phyloP scores from a whole-genome alignment of 2,888 invertebrate genomes.

The Drosophila testacea region DNA sequence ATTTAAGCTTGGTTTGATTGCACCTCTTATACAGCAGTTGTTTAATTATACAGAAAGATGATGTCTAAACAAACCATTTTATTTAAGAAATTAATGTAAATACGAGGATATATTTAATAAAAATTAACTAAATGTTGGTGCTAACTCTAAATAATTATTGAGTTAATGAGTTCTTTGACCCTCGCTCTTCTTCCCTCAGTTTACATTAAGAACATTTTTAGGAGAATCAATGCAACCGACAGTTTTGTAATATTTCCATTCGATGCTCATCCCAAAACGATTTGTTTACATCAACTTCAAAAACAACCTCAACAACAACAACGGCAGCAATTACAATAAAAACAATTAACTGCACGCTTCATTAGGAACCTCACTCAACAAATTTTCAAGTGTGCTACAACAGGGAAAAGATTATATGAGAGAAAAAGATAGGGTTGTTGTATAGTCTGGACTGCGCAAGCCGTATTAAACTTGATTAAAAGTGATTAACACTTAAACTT shows the following conservation, averaged over 20 bases:
- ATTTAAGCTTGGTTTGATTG: constrained; percentile 51
- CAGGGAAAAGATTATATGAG: constrained; percentile 6
- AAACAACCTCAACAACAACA: constrained; percentile 31
- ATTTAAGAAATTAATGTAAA: too few relatives aligned
- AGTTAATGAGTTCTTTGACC: constrained; percentile 65
- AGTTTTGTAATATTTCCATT: constrained; percentile 19
- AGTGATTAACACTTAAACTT: too few relatives aligned
- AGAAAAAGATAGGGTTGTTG: neutral
- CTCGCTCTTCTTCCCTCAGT: constrained; percentile 18
- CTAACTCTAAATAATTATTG: neutral
- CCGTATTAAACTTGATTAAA: too few relatives aligned
- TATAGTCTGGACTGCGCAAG: too few relatives aligned
- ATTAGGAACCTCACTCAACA: constrained; percentile 76
- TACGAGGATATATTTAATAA: neutral
- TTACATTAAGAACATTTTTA: constrained; percentile 26
- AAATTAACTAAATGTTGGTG: neutral
- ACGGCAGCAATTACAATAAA: constrained; percentile 56
- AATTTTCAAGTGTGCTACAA: constrained; percentile 72
- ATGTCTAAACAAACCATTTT: too few relatives aligned
- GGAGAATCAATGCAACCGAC: constrained; percentile 60
- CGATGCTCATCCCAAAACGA: constrained; percentile 52
- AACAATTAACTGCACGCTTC: constrained; percentile 77
- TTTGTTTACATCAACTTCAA: constrained; percentile 58
- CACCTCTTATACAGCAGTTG: neutral
- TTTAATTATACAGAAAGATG: constrained; percentile 1